These are phyloP conservation scores for Atta cephalotes DNA, from an alignment of 1,140 invertebrate genomes.

Conservation along the genomic window DNA sequence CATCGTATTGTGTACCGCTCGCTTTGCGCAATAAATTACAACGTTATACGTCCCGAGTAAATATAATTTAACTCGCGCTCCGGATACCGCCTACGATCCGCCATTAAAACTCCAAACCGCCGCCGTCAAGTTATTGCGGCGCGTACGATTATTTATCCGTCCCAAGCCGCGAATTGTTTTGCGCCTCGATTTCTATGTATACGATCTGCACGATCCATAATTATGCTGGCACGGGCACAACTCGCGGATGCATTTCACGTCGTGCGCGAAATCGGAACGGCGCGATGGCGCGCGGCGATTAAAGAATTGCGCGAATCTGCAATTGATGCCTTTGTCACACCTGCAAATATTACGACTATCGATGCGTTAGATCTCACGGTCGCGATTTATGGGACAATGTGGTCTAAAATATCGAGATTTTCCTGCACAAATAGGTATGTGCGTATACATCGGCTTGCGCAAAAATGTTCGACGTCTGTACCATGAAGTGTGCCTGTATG, in stretches of 20 bases:
- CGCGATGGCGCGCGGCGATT: slow-evolving; percentile 1
- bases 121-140: slow-evolving; percentile 24
- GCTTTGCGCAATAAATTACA: slow-evolving; percentile 44
- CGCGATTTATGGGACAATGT: slow-evolving; percentile 24
- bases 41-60: slow-evolving; percentile 29
- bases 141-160: slow-evolving; percentile 50
- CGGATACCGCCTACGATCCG: slow-evolving; percentile 40
- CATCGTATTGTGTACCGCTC: slow-evolving; percentile 17
- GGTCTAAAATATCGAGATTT: neutral
- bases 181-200: slow-evolving; percentile 15
- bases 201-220: slow-evolving; percentile 26
- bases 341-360: slow-evolving; percentile 9
- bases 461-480: neutral
- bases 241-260: slow-evolving; percentile 5
- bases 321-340: neutral
- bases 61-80: slow-evolving; percentile 45
- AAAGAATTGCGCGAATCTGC: slow-evolving; percentile 8
- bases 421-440: neutral
- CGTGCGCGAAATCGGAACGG: neutral
- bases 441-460: neutral
- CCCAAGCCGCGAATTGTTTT: slow-evolving; percentile 42
- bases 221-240: slow-evolving; percentile 37
- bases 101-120: slow-evolving; percentile 37
- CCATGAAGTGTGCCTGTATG: neutral
- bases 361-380: neutral